Base-by-base conservation (phyloP, 2,888 invertebrate genomes). In the Lycia hirtaria region DNA sequence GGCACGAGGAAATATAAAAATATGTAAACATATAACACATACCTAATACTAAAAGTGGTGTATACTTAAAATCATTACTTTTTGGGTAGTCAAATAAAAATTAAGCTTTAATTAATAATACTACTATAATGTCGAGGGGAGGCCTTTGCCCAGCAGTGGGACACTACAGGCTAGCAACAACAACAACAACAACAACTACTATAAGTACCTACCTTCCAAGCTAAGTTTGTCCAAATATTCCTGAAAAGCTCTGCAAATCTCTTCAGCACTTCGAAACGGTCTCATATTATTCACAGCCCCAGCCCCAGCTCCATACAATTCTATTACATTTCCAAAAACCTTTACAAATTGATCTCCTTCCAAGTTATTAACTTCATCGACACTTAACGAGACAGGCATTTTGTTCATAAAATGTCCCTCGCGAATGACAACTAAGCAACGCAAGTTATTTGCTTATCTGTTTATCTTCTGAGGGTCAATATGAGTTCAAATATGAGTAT, bases 271-370 rank as follows among this genome's bases (percentile, higher is more conserved):
- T 26, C 73, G 56, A 75, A 94, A 95, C 1, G 95, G 95, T 37
- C 93, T 80, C 65, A 84, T 80, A 40, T 81, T 78, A 56, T 87
- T 85, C 24, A 93, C 92, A 22, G 81, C 72, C 33, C 76, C 78
- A 0, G 94, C 93, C 17, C 93, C 94, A 58, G 90, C 90, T 6
- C 91, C 83, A 71, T 91, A 93, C 57, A 93, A 81, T 73, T 95
- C 94, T 50, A 95, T 93, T n/a, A 94, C 93, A 81, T 94, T 95
- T 15, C 90, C 90, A 73, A 95, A 95, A 50, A 93, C 78, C 72
- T 87, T 83, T 60, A 92, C 91, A 75, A 94, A 94, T 61, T 93
- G 85, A 38, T 93, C 90, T 40, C 77, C 83, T 40, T 81, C 77
- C 65, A 94, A 76, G 45, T 80, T 83, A 75, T 94, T 94, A 0